Evolutionary conservation across 2,797 vertebrate species (phyloP).

Genomic region (Sternotherus odoratus): DNA sequence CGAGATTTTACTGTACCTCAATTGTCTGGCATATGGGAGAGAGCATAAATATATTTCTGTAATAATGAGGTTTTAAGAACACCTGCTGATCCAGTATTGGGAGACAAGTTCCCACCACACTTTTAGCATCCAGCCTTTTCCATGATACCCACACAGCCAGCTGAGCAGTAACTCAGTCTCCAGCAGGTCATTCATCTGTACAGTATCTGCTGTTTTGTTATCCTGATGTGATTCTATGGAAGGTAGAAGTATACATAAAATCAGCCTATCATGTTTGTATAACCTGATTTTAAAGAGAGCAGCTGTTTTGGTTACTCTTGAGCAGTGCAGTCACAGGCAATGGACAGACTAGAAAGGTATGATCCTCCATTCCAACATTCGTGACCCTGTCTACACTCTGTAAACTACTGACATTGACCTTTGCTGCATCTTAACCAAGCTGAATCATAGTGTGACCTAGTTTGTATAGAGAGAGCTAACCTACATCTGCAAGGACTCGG

Average conservation of each 20-base stretch:
- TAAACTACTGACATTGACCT: background rate
- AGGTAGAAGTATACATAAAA: background rate
- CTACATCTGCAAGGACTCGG: background rate
- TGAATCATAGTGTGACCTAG: background rate
- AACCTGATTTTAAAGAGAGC: background rate
- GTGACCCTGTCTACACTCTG: background rate
- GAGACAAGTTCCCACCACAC: background rate
- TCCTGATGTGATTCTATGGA: background rate
- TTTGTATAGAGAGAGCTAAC: background rate
- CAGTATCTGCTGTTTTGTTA: background rate
- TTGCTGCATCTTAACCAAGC: background rate
- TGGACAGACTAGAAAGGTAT: background rate
- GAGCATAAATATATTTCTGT: background rate
- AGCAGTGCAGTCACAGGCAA: background rate
- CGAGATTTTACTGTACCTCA: no score
- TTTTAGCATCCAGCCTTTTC: background rate
- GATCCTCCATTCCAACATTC: background rate
- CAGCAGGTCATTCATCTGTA: background rate
- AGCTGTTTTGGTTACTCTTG: background rate
- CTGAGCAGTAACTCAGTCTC: background rate
- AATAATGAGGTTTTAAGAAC: background rate
- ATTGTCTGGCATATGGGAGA: background rate
- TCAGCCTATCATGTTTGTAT: background rate
- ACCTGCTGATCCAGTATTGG: background rate
- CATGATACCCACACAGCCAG: background rate